Evolutionary conservation across 2,113 vertebrate genomes (phyloP).

Genomic region (Lepisosteus osseus): DNA sequence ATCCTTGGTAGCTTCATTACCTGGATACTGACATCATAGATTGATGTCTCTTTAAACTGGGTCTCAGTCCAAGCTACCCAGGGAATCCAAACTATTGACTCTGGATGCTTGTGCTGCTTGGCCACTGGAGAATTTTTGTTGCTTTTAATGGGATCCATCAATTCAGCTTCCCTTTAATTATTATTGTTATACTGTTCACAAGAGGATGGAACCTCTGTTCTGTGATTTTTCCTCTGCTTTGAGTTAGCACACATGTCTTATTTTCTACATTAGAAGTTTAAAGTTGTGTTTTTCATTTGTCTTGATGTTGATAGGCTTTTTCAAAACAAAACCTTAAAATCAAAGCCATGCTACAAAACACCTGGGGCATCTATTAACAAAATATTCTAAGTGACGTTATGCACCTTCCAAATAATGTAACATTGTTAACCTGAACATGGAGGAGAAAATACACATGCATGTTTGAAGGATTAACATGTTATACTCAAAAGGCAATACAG

Average conservation of each 20-base stretch:
- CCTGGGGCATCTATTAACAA: slow-evolving; percentile 34
- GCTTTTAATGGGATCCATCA: slow-evolving; percentile 60
- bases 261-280: slow-evolving; percentile 36
- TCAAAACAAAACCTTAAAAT: slow-evolving; percentile 29
- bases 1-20: slow-evolving; percentile 79
- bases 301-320: slow-evolving; percentile 49
- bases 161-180: slow-evolving; percentile 64
- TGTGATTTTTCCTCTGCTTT: slow-evolving; percentile 20
- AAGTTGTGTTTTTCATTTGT: slow-evolving; percentile 42
- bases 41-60: slow-evolving; percentile 81
- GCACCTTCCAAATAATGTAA: slow-evolving; percentile 45
- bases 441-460: slow-evolving; percentile 30
- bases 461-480: slow-evolving; percentile 38
- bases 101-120: slow-evolving; percentile 57
- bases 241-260: slow-evolving; percentile 25
- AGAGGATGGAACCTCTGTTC: slow-evolving; percentile 27
- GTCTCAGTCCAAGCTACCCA: slow-evolving; percentile 67
- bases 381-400: slow-evolving; percentile 38
- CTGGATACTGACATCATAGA: slow-evolving; percentile 80
- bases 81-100: slow-evolving; percentile 75
- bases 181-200: slow-evolving; percentile 58
- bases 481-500: slow-evolving; percentile 44
- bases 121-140: slow-evolving; percentile 63
- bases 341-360: slow-evolving; percentile 34
- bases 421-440: slow-evolving; percentile 50